Conservation (phyloP, 35 echinoderm and acorn worm species). For the Diadema setosum region DNA sequence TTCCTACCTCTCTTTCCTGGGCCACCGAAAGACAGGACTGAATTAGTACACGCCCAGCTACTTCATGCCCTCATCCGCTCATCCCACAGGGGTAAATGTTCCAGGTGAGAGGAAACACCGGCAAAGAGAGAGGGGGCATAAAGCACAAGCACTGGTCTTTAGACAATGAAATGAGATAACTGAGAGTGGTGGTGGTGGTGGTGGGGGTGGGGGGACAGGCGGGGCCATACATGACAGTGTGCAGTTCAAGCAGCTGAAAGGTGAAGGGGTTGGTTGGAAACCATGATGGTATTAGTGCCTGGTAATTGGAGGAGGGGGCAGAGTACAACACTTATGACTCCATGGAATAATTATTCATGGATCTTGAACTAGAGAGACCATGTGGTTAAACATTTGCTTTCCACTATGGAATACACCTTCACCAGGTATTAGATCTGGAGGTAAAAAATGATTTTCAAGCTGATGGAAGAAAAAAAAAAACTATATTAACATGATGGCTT, state of each 20-base stretch:
- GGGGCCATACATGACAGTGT: not conserved
- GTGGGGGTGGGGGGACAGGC: too few species aligned
- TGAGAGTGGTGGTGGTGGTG: too few species aligned
- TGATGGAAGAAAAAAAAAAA: not conserved
- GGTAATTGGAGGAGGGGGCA: not conserved
- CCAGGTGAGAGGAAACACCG: not conserved
- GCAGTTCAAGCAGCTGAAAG: not conserved
- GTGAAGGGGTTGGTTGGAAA: not conserved
- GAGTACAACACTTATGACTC: not conserved
- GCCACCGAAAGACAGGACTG: not conserved
- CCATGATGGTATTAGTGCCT: not conserved
- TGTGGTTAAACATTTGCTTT: not conserved
- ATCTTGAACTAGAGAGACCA: not conserved
- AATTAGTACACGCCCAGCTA: too few species aligned
- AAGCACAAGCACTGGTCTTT: not conserved
- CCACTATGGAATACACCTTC: slow-evolving; percentile 10
- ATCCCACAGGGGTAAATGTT: not conserved
- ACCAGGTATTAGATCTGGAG: not conserved
- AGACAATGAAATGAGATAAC: slow-evolving; percentile 5
- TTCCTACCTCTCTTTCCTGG: not conserved
- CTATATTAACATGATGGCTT: not conserved
- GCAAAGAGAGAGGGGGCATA: not conserved
- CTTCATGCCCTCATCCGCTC: not conserved
- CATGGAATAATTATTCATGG: not conserved
- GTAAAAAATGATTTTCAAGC: not conserved